Evolutionary conservation across 2,797 vertebrate species (phyloP).

Genomic region (Sebastes nivosus): DNA sequence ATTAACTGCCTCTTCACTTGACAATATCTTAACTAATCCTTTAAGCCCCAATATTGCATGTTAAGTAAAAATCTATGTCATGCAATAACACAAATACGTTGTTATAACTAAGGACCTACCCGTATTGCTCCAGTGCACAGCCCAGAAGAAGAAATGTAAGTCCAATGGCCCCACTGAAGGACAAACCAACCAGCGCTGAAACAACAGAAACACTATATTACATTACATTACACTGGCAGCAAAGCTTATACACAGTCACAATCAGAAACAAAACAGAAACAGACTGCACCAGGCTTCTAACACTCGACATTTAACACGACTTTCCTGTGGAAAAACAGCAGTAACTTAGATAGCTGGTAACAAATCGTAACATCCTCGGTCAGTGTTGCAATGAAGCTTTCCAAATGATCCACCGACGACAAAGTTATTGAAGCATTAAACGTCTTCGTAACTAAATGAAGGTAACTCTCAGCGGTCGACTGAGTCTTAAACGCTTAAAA

Average conservation of each 20-base stretch:
- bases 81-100: background rate
- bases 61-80: background rate
- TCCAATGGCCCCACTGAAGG: constrained; percentile 94
- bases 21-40: background rate
- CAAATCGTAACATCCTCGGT: too few species aligned
- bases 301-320: background rate
- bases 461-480: accelerated
- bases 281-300: accelerated
- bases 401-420: constrained; percentile 14
- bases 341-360: background rate
- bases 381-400: background rate
- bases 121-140: constrained; percentile 91
- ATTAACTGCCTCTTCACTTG: background rate
- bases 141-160: constrained; percentile 94
- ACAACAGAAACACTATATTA: background rate
- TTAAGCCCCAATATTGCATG: background rate
- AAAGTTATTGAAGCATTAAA: constrained; percentile 7
- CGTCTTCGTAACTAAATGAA: background rate
- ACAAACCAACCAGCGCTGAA: constrained; percentile 92
- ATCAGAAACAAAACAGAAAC: background rate
- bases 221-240: background rate
- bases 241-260: background rate
- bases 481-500: accelerated
- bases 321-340: background rate
- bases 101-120: constrained; percentile 76